These are phyloP conservation scores for Euspilapteryx auroguttella DNA, from an alignment of 2,888 invertebrate genomes.

Conservation along the genomic window DNA sequence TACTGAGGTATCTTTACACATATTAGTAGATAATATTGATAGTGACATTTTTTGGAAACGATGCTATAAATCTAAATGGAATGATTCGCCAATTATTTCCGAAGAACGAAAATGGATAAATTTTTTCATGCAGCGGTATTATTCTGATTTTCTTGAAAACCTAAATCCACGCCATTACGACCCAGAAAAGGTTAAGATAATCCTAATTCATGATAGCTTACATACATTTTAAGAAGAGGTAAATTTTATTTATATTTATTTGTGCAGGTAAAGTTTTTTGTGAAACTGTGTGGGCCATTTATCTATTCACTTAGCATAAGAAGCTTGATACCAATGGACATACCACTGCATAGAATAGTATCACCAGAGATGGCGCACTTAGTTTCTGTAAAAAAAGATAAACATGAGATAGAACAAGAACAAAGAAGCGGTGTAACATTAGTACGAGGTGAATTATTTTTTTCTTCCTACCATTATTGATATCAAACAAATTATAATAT, in stretches of 20 bases:
- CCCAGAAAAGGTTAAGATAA: slow-evolving; percentile 36
- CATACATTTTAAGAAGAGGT: no score
- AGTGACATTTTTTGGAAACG: slow-evolving; percentile 52
- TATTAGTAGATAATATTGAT: slow-evolving; percentile 44
- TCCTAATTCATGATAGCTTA: no score
- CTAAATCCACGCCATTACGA: slow-evolving; percentile 49
- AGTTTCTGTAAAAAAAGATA: slow-evolving; percentile 20
- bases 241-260: no score
- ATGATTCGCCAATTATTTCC: slow-evolving; percentile 19
- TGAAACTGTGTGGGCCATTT: slow-evolving; percentile 44
- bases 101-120: slow-evolving; percentile 38
- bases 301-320: slow-evolving; percentile 35
- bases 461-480: no score
- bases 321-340: slow-evolving; percentile 41
- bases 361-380: slow-evolving; percentile 48
- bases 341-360: slow-evolving; percentile 35
- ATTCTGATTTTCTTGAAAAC: slow-evolving; percentile 43
- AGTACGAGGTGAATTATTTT: no score
- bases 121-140: slow-evolving; percentile 43
- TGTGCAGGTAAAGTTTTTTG: slow-evolving; percentile 30
- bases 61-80: slow-evolving; percentile 36
- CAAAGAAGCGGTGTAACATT: no score
- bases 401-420: no score
- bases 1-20: slow-evolving; percentile 34
- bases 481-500: no score